Conservation (phyloP, 2,888 invertebrate species). For the Iphiclides podalirius region DNA sequence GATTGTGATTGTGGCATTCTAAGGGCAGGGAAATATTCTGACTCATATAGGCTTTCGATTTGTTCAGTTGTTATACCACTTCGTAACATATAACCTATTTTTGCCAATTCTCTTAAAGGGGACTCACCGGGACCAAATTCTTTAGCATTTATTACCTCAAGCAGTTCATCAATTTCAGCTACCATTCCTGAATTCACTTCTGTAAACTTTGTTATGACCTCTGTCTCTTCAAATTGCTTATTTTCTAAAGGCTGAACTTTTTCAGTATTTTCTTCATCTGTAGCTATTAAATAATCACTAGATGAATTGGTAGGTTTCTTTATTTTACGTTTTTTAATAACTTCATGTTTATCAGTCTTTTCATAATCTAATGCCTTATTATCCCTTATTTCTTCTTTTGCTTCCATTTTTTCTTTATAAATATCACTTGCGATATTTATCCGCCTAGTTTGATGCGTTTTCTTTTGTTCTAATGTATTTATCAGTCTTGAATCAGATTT, state of each 20-base stretch:
- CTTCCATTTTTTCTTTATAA: constrained; percentile 75
- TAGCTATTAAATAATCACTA: constrained; percentile 79
- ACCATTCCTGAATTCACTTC: constrained; percentile 81
- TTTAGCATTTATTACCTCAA: constrained; percentile 86
- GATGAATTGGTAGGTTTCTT: constrained; percentile 75
- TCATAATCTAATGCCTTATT: constrained; percentile 80
- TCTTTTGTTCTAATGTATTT: not conserved
- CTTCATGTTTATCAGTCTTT: constrained; percentile 77
- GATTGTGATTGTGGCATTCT: constrained; percentile 91
- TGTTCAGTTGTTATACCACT: constrained; percentile 88
- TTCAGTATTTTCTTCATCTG: constrained; percentile 80
- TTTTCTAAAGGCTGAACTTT: constrained; percentile 74
- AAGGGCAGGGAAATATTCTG: constrained; percentile 88
- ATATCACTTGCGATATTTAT: constrained; percentile 35
- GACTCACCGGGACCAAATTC: constrained; percentile 90
- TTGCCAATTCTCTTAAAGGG: constrained; percentile 89
- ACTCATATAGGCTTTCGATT: constrained; percentile 88
- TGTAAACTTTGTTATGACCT: constrained; percentile 74
- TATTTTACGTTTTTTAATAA: constrained; percentile 49
- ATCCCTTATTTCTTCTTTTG: constrained; percentile 64
- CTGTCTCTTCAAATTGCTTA: constrained; percentile 76
- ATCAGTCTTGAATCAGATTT: constrained; percentile 64
- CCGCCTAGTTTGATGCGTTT: not conserved
- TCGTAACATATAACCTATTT: constrained; percentile 88
- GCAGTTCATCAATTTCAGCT: constrained; percentile 86